Percentiles rank a stretch among this genome's conserved stretches.
These are phyloP conservation scores for Polyodon spathula DNA, from an alignment of 2,113 vertebrate genomes.

Conservation along the genomic window DNA sequence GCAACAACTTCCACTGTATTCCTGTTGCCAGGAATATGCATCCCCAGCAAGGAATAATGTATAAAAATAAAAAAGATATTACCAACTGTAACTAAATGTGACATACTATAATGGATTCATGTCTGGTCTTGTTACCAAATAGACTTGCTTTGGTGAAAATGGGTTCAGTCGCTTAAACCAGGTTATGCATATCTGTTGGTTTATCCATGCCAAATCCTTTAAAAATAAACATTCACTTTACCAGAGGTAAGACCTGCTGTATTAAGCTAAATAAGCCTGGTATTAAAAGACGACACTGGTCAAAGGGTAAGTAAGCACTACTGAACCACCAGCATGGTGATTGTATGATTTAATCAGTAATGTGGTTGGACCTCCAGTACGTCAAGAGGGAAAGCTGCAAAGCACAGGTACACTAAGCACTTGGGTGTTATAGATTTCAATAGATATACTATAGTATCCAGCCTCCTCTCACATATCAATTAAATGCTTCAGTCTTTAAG, in stretches of 20 bases:
- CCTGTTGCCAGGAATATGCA: no score
- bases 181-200: no score
- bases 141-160: no score
- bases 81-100: no score
- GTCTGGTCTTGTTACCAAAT: no score
- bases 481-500: constrained; percentile 27
- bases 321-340: neutral
- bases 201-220: no score
- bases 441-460: constrained; percentile 19
- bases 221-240: no score
- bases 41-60: no score
- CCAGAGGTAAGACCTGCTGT: neutral
- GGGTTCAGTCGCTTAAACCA: no score
- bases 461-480: constrained; percentile 22
- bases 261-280: neutral
- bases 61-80: no score
- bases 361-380: constrained; percentile 6
- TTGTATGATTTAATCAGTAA: constrained; percentile 15
- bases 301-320: constrained; percentile 9
- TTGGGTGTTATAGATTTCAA: constrained; percentile 18
- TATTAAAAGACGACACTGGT: neutral
- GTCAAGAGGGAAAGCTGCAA: neutral
- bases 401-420: constrained; percentile 13
- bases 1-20: no score
- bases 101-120: no score